These are phyloP conservation scores for Scaptodrosophila lebanonensis DNA, from an alignment of 1,140 invertebrate species.

Conservation along the genomic window DNA sequence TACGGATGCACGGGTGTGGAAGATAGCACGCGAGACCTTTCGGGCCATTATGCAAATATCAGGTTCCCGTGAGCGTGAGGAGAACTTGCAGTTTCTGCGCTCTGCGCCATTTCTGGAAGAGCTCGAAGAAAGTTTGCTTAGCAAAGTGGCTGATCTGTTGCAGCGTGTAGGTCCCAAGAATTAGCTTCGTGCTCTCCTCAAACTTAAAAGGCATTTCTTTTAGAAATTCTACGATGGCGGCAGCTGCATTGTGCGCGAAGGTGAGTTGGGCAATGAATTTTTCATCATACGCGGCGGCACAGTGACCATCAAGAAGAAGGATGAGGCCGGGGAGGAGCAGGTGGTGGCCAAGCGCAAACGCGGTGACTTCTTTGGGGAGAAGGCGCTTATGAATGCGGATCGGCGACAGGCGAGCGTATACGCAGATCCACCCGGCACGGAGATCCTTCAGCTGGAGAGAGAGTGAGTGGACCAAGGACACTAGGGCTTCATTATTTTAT, in stretches of 20 bases:
- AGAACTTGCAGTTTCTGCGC: slow-evolving; percentile 89
- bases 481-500: neutral
- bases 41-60: slow-evolving; percentile 92
- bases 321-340: slow-evolving; percentile 79
- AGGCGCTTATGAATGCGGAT: slow-evolving; percentile 88
- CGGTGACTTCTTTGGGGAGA: slow-evolving; percentile 88
- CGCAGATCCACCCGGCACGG: slow-evolving; percentile 90
- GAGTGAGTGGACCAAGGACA: slow-evolving; percentile 79
- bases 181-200: slow-evolving; percentile 25
- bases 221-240: slow-evolving; percentile 84
- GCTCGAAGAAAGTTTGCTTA: slow-evolving; percentile 87
- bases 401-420: slow-evolving; percentile 92
- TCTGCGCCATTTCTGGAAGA: slow-evolving; percentile 91
- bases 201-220: neutral
- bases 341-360: slow-evolving; percentile 82
- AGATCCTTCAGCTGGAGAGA: slow-evolving; percentile 92
- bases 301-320: slow-evolving; percentile 86
- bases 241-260: slow-evolving; percentile 93
- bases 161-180: slow-evolving; percentile 82
- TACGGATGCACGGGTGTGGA: slow-evolving; percentile 91
- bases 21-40: slow-evolving; percentile 89
- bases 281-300: slow-evolving; percentile 95
- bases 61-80: slow-evolving; percentile 87
- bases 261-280: slow-evolving; percentile 96
- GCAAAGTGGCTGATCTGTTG: slow-evolving; percentile 92